Evolutionary conservation across 2,888 invertebrate genomes (phyloP).

Genomic region (Aradus depressus): DNA sequence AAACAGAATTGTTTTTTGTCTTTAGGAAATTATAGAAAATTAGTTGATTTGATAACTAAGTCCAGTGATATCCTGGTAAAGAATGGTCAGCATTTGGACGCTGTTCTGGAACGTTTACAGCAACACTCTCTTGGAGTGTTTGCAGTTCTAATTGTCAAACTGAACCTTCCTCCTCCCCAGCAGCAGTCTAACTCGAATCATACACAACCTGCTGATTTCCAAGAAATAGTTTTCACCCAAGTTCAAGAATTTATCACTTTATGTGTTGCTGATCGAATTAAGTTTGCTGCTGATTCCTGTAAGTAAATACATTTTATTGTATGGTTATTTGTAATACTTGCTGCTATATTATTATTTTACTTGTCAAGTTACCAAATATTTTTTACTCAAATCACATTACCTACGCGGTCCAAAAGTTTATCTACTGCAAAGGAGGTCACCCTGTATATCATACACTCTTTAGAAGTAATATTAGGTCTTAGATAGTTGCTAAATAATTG

Average conservation of each 20-base stretch:
- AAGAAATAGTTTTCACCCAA: slow-evolving; percentile 53
- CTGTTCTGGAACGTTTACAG: slow-evolving; percentile 80
- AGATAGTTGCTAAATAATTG: no score
- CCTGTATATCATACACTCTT: no score
- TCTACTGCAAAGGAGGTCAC: no score
- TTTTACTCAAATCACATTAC: no score
- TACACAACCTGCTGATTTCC: slow-evolving; percentile 30
- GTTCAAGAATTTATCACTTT: slow-evolving; percentile 76
- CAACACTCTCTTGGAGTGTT: slow-evolving; percentile 84
- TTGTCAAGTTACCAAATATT: no score
- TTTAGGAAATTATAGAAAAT: slow-evolving; percentile 63
- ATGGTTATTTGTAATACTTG: no score
- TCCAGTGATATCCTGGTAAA: slow-evolving; percentile 70
- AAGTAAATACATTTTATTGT: no score
- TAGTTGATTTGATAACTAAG: slow-evolving; percentile 61
- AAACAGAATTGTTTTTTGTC: slow-evolving; percentile 25
- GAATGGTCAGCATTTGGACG: slow-evolving; percentile 75
- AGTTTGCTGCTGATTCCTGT: slow-evolving; percentile 77
- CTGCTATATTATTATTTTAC: no score
- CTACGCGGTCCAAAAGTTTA: no score
- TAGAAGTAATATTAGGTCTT: no score
- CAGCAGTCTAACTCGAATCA: slow-evolving; percentile 13
- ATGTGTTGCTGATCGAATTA: slow-evolving; percentile 82
- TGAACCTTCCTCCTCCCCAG: slow-evolving; percentile 43
- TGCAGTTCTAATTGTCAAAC: slow-evolving; percentile 72